Percentiles rank a stretch among this genome's conserved stretches.
Conservation (phyloP, 2,113 vertebrate genomes). For the Macquaria australasica region DNA sequence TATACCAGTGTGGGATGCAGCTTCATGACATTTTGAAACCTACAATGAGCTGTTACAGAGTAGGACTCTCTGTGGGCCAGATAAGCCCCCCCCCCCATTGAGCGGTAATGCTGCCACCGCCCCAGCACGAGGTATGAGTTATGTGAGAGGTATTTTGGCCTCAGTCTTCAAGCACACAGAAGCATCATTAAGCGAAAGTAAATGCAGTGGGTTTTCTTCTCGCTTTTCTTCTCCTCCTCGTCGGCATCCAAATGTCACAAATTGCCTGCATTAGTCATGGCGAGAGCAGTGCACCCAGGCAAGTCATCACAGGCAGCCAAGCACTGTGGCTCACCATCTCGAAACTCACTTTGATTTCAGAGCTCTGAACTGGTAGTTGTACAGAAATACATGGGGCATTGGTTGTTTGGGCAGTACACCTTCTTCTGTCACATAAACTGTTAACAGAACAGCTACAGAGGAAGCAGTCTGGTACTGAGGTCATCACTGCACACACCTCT, state of each 20-base stretch:
- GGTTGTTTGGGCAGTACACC: conserved; percentile 14
- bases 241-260: conserved; percentile 67
- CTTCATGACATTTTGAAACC: conserved; percentile 18
- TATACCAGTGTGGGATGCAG: conserved; percentile 18
- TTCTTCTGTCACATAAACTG: conserved; percentile 9
- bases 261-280: conserved; percentile 73
- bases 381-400: background rate
- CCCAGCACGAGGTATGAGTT: conserved; percentile 68
- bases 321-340: conserved; percentile 47
- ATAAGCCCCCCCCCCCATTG: conserved; percentile 39
- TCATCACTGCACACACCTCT: background rate
- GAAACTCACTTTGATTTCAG: conserved; percentile 64
- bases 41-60: conserved; percentile 17
- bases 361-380: conserved; percentile 23
- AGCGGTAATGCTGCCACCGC: conserved; percentile 56
- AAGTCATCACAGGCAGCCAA: conserved; percentile 70
- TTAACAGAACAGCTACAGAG: background rate
- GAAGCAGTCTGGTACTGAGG: background rate
- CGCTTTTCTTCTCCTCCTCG: conserved; percentile 27
- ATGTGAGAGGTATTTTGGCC: conserved; percentile 70
- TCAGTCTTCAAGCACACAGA: conserved; percentile 50
- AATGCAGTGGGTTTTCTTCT: conserved; percentile 30
- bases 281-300: conserved; percentile 56
- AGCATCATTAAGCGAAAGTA: conserved; percentile 48
- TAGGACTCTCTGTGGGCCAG: conserved; percentile 40